These are phyloP conservation scores for Rattus norvegicus DNA, from an alignment of 2,113 vertebrate species.

Conservation along the genomic window DNA sequence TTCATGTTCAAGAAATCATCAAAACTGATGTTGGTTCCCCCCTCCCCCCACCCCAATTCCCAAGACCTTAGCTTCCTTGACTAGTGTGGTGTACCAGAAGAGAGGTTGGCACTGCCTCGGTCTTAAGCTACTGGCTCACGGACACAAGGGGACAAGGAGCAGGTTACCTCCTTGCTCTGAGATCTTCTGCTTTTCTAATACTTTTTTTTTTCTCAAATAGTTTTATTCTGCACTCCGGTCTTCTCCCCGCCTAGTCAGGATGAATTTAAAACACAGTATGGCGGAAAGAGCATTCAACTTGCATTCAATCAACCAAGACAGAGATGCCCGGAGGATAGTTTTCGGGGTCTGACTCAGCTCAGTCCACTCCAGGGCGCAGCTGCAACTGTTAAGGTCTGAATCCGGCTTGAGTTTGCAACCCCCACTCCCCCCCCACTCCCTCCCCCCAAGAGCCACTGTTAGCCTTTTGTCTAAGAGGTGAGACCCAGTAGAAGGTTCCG, in stretches of 20 bases:
- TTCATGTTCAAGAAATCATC: not conserved
- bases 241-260: not conserved
- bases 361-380: not conserved
- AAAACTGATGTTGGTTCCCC: not conserved
- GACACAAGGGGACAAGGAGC: not conserved
- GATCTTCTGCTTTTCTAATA: not conserved
- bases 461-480: not conserved
- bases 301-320: not conserved
- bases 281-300: not conserved
- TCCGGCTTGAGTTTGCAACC: too few species aligned
- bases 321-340: not conserved
- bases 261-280: not conserved
- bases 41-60: too few species aligned
- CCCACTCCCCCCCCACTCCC: too few species aligned
- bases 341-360: not conserved
- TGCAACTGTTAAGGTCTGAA: not conserved
- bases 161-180: not conserved
- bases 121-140: too few species aligned
- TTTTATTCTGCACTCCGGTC: not conserved
- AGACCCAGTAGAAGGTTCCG: not conserved
- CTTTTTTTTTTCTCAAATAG: not conserved
- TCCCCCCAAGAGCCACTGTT: not conserved
- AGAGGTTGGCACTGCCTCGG: fast-evolving
- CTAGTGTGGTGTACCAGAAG: not conserved
- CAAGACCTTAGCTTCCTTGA: not conserved